Conservation (phyloP, 2,113 vertebrate genomes). For the Osmerus mordax region DNA sequence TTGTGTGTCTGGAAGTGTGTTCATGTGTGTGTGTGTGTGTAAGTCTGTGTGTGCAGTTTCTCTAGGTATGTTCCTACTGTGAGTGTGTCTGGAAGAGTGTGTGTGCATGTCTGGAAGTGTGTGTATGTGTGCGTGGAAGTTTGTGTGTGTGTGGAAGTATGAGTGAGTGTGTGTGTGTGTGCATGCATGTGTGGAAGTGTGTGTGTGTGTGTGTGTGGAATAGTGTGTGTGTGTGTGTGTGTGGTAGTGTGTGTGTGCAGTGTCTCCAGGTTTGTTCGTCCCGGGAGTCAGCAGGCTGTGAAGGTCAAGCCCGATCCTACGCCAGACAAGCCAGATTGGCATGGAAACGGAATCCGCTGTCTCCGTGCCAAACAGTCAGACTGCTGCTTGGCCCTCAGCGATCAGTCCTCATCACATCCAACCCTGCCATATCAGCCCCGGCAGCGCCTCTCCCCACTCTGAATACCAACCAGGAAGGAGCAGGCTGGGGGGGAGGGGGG, state of each 20-base stretch:
- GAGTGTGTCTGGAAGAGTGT: slow-evolving; percentile 4
- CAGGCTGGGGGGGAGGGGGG: slow-evolving; percentile 13
- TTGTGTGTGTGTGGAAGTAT: no score
- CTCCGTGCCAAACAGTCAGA: slow-evolving; percentile 68
- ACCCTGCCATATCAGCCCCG: slow-evolving; percentile 52
- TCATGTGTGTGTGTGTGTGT: background rate
- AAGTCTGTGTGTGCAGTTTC: background rate
- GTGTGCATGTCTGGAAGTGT: slow-evolving; percentile 23
- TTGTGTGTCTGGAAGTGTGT: slow-evolving; percentile 30
- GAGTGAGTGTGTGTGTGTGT: no score
- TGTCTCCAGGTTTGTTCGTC: slow-evolving; percentile 49
- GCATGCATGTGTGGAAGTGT: no score
- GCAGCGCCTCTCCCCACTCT: slow-evolving; percentile 30
- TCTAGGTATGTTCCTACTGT: background rate
- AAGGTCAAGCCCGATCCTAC: slow-evolving; percentile 72
- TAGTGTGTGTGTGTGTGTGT: no score
- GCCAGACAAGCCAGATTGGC: slow-evolving; percentile 73
- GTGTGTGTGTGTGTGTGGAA: no score
- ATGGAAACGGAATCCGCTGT: slow-evolving; percentile 74
- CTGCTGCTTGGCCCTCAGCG: slow-evolving; percentile 59
- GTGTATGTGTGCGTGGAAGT: slow-evolving; percentile 18
- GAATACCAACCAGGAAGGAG: slow-evolving; percentile 56
- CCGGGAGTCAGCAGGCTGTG: slow-evolving; percentile 69
- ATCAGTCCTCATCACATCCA: slow-evolving; percentile 68
- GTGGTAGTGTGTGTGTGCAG: slow-evolving; percentile 52